These are phyloP conservation scores for Ochotona princeps DNA, from an alignment of 2,113 vertebrate species.

Conservation along the genomic window DNA sequence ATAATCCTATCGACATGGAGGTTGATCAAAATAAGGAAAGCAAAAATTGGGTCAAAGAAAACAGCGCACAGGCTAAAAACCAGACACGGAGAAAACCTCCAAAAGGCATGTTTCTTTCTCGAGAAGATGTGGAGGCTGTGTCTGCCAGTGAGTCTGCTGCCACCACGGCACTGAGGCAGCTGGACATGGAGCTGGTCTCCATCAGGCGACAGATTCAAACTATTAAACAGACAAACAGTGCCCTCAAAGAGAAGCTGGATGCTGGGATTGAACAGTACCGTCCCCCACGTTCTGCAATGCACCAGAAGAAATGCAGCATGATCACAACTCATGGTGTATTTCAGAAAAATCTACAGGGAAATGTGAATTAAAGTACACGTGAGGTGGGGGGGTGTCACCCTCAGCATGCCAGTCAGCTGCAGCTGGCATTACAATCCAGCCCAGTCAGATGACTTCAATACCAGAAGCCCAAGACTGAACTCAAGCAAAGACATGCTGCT, in stretches of 20 bases:
- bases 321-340: not conserved
- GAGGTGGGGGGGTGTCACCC: not conserved
- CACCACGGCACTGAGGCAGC: slow-evolving; percentile 92
- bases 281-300: not conserved
- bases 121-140: slow-evolving; percentile 93
- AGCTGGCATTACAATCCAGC: not conserved
- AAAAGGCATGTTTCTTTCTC: slow-evolving; percentile 96
- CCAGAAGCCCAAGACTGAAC: not conserved
- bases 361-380: not conserved
- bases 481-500: not conserved
- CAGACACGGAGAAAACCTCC: slow-evolving; percentile 96
- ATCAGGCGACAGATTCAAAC: slow-evolving; percentile 97
- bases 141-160: slow-evolving; percentile 92
- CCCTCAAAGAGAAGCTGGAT: too few relatives aligned
- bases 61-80: slow-evolving; percentile 91
- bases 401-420: not conserved
- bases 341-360: slow-evolving; percentile 21
- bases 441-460: not conserved
- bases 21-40: too few relatives aligned
- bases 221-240: too few relatives aligned
- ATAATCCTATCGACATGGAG: too few relatives aligned
- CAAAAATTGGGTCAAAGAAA: too few relatives aligned
- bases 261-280: too few relatives aligned
- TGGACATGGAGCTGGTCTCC: slow-evolving; percentile 95
- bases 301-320: not conserved